Percentiles rank a stretch among this genome's conserved stretches.
These are phyloP conservation scores for Acanthosoma haemorrhoidale DNA, from an alignment of 2,888 invertebrate genomes.

Conservation along the genomic window DNA sequence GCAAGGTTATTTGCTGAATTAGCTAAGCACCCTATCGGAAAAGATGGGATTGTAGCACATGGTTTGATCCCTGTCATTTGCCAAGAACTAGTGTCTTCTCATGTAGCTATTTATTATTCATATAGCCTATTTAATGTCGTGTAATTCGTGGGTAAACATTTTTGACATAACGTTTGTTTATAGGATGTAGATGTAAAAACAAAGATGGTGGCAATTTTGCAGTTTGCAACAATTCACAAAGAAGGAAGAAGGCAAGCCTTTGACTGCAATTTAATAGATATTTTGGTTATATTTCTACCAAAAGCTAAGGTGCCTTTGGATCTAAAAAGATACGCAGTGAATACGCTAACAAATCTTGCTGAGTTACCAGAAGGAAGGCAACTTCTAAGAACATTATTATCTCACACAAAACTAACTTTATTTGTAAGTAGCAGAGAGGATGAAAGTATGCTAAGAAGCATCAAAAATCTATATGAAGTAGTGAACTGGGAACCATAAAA, in stretches of 20 bases:
- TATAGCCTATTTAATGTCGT: background rate
- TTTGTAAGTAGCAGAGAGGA: background rate
- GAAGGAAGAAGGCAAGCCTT: conserved; percentile 25
- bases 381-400: background rate
- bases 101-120: background rate
- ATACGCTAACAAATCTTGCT: conserved; percentile 34
- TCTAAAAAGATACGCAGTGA: conserved; percentile 28
- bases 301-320: background rate
- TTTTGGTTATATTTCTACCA: background rate
- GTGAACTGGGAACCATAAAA: background rate
- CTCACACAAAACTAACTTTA: background rate
- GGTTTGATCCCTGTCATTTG: background rate
- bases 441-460: background rate
- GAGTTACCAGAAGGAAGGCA: conserved; percentile 31
- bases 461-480: background rate
- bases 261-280: background rate
- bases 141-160: background rate
- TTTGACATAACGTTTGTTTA: background rate
- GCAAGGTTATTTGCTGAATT: conserved; percentile 28
- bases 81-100: background rate
- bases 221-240: conserved; percentile 31
- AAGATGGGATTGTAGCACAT: background rate
- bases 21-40: conserved; percentile 23
- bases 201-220: conserved; percentile 25
- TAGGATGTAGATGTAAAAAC: conserved; percentile 30